Base-by-base conservation (phyloP, 2,888 invertebrate species). In the Chirona hameri region DNA sequence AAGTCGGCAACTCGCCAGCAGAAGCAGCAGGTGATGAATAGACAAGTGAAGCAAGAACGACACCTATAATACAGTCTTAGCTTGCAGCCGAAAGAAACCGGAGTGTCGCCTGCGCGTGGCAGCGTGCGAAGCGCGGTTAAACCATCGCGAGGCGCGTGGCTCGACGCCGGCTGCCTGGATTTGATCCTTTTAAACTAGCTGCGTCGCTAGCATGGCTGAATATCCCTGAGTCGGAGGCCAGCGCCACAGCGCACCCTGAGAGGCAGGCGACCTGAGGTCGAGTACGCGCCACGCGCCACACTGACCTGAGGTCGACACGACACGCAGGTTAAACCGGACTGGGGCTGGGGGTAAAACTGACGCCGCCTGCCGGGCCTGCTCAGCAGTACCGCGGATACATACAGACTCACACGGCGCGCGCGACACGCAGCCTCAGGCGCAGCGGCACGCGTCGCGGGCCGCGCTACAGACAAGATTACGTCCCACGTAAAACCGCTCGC, bases 161-260 rank as follows among this genome's bases (percentile, higher is more conserved):
- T n/a, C 65, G 10, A 27, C n/a, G 65, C 65, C 65, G n/a, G 27
- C n/a, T 27, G 27, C 12, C n/a, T n/a, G 65, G 65, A 65, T 65
- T 65, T n/a, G 65, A 65, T 65, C 65, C 65, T 65, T 27, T n/a
- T 65, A 65, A 24, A 65, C 65, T 65, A 65, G n/a, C 39, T 39
- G 39, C 21, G n/a, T n/a, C 60, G 60, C 24, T n/a, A 21, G n/a
- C 27, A 65, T 27, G 65, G 65, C 65, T 10, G 24, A n/a, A 65
- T 65, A 65, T 65, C 65, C 65, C 65, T 65, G 65, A 65, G 65
- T 27, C 27, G 52, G 52, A 52, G 5, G 65, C n/a, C n/a, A 65
- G n/a, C 65, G 65, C 65, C n/a, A 5, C 10, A 27, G n/a, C 65
- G n/a, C 65, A 65, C 65, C 65, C 65, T 65, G 65, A 65, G 65